These are phyloP conservation scores for Rhabdornis inornatus DNA, from an alignment of 2,113 vertebrate genomes.

Conservation along the genomic window DNA sequence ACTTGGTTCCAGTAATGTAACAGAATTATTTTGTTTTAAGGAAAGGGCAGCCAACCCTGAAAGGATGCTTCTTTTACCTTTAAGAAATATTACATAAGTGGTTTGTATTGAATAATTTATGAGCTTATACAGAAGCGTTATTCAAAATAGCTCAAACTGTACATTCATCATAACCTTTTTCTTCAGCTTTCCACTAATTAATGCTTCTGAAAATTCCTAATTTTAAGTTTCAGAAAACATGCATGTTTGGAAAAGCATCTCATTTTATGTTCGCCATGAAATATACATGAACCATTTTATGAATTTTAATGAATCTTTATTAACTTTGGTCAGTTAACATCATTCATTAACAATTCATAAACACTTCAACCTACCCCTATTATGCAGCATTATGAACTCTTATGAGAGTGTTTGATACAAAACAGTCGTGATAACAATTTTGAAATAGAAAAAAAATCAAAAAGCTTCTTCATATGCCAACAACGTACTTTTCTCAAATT, in stretches of 20 bases:
- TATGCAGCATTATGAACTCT: slow-evolving; percentile 51
- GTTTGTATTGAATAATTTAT: slow-evolving; percentile 56
- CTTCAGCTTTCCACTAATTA: slow-evolving; percentile 37
- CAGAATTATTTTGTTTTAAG: slow-evolving; percentile 25
- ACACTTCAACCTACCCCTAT: slow-evolving; percentile 4
- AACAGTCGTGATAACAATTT: neutral
- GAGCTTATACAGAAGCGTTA: slow-evolving; percentile 7
- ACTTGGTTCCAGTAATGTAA: slow-evolving; percentile 32
- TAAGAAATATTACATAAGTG: slow-evolving; percentile 55
- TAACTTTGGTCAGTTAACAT: slow-evolving; percentile 50
- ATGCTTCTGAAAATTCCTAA: slow-evolving; percentile 19
- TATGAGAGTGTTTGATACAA: neutral
- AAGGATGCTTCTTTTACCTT: slow-evolving; percentile 48
- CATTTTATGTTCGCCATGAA: slow-evolving; percentile 29
- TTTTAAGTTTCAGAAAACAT: slow-evolving; percentile 30
- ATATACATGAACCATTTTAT: slow-evolving; percentile 30
- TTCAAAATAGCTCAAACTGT: slow-evolving; percentile 2
- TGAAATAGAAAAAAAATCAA: neutral
- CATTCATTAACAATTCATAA: slow-evolving; percentile 43
- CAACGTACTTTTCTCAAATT: slow-evolving; percentile 51
- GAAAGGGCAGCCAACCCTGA: slow-evolving; percentile 20
- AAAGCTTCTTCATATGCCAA: slow-evolving; percentile 16
- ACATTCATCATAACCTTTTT: neutral
- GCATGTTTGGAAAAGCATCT: slow-evolving; percentile 10
- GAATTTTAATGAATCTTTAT: slow-evolving; percentile 63